phyloP scores from a whole-genome alignment of 2,888 invertebrate genomes.

The Oegoconia quadripuncta region DNA sequence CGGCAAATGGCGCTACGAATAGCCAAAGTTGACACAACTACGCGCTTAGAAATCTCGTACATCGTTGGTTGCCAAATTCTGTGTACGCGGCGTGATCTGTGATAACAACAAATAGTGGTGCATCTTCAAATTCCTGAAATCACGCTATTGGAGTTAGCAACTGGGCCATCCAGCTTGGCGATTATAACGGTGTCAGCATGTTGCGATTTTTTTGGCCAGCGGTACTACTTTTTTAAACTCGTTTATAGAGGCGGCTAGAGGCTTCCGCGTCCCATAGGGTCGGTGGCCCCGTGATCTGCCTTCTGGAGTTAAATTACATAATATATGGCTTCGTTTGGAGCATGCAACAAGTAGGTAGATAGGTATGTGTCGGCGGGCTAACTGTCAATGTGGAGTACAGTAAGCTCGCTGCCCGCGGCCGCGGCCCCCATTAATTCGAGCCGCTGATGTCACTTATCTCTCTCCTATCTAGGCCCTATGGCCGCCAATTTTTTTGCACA shows the following conservation, averaged over 20 bases:
- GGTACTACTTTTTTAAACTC: slow-evolving; percentile 80
- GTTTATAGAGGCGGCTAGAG: slow-evolving; percentile 78
- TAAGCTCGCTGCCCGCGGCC: slow-evolving; percentile 75
- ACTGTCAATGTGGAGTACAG: slow-evolving; percentile 80
- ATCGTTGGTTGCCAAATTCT: slow-evolving; percentile 60
- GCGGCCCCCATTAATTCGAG: slow-evolving; percentile 70
- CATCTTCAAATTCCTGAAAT: slow-evolving; percentile 64
- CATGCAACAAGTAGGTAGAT: slow-evolving; percentile 80
- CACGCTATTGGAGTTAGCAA: slow-evolving; percentile 69
- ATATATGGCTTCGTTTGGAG: slow-evolving; percentile 73
- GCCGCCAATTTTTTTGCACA: slow-evolving; percentile 76
- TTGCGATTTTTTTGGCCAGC: slow-evolving; percentile 80
- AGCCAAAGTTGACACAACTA: slow-evolving; percentile 78
- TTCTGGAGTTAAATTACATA: slow-evolving; percentile 79
- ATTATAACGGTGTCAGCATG: slow-evolving; percentile 80
- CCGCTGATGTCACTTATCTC: slow-evolving; percentile 79
- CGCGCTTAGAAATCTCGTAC: slow-evolving; percentile 73
- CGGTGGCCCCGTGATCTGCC: slow-evolving; percentile 73
- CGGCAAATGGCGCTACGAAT: slow-evolving; percentile 79
- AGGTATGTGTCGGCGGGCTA: slow-evolving; percentile 78
- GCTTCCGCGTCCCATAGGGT: slow-evolving; percentile 79
- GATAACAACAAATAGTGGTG: slow-evolving; percentile 68
- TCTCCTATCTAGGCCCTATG: slow-evolving; percentile 78
- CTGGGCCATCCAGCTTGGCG: slow-evolving; percentile 79
- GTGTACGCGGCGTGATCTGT: slow-evolving; percentile 65